Evolutionary conservation across 2,888 invertebrate genomes (phyloP).

Genomic region (Andrena hattorfiana): DNA sequence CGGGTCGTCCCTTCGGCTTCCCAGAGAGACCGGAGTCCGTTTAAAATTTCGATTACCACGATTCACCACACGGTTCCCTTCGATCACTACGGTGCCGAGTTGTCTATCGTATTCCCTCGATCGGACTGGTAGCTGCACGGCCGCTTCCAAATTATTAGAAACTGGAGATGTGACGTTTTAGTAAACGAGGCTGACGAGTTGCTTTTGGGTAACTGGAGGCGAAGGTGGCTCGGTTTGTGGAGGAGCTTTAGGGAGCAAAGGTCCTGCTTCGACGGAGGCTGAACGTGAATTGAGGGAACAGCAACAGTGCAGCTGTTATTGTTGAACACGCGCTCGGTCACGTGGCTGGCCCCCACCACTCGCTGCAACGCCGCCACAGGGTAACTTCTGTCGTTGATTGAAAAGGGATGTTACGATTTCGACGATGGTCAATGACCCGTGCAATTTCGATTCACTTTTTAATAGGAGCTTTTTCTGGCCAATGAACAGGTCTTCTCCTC

Average conservation of each 20-base stretch:
- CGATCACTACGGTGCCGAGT: too few species aligned
- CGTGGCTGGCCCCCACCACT: conserved; percentile 60
- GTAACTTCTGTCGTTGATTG: neutral
- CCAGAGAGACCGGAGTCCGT: neutral
- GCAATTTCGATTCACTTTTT: neutral
- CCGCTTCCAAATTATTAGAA: too few species aligned
- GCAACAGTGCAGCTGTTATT: conserved; percentile 74
- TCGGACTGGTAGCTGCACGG: neutral
- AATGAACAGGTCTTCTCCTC: too few species aligned
- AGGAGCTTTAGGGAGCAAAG: neutral
- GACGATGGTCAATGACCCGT: conserved; percentile 19
- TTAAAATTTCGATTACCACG: conserved; percentile 14
- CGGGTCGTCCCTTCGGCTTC: neutral
- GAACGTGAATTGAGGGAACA: conserved; percentile 77
- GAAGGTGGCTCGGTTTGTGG: neutral
- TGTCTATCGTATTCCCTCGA: neutral
- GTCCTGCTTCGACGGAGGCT: conserved; percentile 73
- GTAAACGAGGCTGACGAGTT: too few species aligned
- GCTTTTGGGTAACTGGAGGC: neutral
- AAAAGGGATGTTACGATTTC: conserved; percentile 15
- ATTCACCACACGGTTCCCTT: neutral
- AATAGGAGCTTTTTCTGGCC: neutral
- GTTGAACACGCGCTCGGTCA: conserved; percentile 78
- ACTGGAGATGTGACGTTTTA: too few species aligned
- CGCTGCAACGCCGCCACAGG: neutral